phyloP scores from a whole-genome alignment of 2,113 vertebrate genomes.

The Cranoglanis bouderius region DNA sequence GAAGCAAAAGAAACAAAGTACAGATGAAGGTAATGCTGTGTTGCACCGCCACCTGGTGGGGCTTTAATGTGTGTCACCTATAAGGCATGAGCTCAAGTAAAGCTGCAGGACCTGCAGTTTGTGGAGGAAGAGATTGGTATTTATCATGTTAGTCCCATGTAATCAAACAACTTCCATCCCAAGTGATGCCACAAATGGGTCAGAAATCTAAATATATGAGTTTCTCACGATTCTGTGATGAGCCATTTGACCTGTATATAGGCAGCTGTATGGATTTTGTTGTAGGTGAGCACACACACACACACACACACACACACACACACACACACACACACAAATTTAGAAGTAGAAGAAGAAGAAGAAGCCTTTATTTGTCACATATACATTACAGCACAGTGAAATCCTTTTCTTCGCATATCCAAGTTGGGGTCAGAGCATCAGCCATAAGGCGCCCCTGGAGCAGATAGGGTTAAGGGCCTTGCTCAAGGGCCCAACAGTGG shows the following conservation, averaged over 20 bases:
- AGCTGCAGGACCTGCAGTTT: neutral
- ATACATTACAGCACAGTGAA: too few relatives aligned
- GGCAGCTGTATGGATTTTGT: neutral
- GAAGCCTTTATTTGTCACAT: too few relatives aligned
- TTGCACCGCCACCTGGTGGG: slow-evolving; percentile 10
- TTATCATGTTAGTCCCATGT: neutral
- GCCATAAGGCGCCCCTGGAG: too few relatives aligned
- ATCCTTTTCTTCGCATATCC: too few relatives aligned
- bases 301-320: too few relatives aligned
- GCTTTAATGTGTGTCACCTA: neutral
- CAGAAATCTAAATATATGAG: neutral
- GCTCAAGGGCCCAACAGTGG: too few relatives aligned
- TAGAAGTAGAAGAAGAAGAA: too few relatives aligned
- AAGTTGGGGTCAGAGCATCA: too few relatives aligned
- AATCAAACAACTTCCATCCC: neutral
- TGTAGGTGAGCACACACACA: neutral
- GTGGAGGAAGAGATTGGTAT: neutral
- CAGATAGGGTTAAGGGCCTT: too few relatives aligned
- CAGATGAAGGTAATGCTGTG: neutral
- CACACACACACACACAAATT: too few relatives aligned
- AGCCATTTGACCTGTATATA: neutral
- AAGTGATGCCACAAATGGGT: neutral
- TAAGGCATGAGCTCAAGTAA: neutral
- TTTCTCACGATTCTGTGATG: neutral
- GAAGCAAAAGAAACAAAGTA: neutral